A percentile compares a stretch with the other conserved stretches of the same genome.
Evolutionary conservation across 2,888 invertebrate species (phyloP).

Genomic region (Drosophila demipolita): DNA sequence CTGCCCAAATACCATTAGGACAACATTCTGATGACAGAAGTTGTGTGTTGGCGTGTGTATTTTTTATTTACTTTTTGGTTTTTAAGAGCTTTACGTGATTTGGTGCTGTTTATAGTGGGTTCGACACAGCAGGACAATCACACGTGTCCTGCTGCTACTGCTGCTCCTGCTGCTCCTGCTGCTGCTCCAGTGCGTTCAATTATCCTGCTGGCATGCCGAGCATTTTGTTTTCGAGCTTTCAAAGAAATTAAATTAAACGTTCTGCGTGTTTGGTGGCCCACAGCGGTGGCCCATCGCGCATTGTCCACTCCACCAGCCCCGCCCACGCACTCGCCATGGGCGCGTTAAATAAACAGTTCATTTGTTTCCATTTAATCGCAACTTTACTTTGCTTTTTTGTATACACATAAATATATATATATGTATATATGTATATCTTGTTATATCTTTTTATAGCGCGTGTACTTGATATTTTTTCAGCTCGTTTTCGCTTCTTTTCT

Average conservation of each 20-base stretch:
- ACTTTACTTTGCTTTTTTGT: constrained; percentile 61
- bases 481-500: constrained; percentile 18
- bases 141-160: constrained; percentile 54
- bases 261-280: constrained; percentile 72
- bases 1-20: constrained; percentile 81
- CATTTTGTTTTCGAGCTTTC: constrained; percentile 78
- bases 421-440: constrained; percentile 6
- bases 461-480: constrained; percentile 44
- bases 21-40: constrained; percentile 80
- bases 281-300: constrained; percentile 49
- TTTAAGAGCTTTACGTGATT: constrained; percentile 69
- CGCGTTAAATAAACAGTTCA: constrained; percentile 82
- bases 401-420: constrained; percentile 5
- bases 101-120: constrained; percentile 53
- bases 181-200: constrained; percentile 29
- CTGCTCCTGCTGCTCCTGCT: constrained; percentile 32
- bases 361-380: constrained; percentile 77
- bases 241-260: constrained; percentile 82
- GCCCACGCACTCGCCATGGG: constrained; percentile 45
- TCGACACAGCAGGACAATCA: constrained; percentile 51
- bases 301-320: constrained; percentile 11
- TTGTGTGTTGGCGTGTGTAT: constrained; percentile 49
- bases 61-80: constrained; percentile 31
- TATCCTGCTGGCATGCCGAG: constrained; percentile 62
- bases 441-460: constrained; percentile 41